phyloP scores from a whole-genome alignment of 2,797 vertebrate genomes.

The Pteropus rufus region DNA sequence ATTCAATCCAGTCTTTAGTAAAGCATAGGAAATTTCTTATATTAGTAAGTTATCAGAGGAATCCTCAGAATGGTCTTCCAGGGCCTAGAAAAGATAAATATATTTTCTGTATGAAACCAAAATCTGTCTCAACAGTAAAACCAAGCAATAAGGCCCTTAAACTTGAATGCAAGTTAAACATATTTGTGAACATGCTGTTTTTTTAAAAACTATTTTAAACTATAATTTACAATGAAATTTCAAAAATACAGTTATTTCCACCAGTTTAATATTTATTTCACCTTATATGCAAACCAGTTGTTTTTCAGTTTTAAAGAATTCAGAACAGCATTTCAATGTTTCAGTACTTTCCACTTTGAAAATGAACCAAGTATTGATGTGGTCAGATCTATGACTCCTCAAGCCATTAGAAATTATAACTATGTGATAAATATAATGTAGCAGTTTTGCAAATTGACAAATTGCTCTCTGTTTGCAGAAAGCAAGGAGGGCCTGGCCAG shows the following conservation, averaged over 20 bases:
- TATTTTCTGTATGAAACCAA: neutral
- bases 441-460: conserved; percentile 14
- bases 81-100: neutral
- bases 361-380: conserved; percentile 39
- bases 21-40: neutral
- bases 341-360: conserved; percentile 34
- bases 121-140: neutral
- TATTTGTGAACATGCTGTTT: neutral
- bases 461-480: neutral
- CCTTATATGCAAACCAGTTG: neutral
- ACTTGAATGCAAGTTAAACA: neutral
- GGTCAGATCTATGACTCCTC: conserved; percentile 34
- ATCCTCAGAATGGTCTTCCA: neutral
- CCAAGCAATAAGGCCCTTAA: neutral
- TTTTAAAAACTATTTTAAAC: neutral
- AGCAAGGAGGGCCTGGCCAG: neutral
- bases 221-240: conserved; percentile 22
- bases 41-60: neutral
- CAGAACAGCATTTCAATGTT: neutral
- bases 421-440: conserved; percentile 20
- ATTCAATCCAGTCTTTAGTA: neutral
- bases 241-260: conserved; percentile 8
- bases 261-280: neutral
- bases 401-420: neutral
- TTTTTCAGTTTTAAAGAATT: conserved; percentile 46